A percentile compares a stretch with the other conserved stretches of the same genome.
Evolutionary conservation across 2,888 invertebrate genomes (phyloP).

Genomic region (Drosophila bunnanda): DNA sequence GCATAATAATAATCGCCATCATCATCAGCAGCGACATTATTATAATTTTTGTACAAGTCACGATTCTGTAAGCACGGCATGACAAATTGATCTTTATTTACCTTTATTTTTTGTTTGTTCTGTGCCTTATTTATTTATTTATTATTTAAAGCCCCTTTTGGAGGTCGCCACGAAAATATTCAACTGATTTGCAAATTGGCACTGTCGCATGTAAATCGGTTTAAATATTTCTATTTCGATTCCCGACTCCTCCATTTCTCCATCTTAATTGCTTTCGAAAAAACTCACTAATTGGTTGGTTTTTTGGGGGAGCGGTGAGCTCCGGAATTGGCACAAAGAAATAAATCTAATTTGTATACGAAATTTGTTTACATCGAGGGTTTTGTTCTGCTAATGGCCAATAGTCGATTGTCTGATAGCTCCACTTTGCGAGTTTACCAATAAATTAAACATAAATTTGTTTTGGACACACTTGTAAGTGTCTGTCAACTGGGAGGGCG

Average conservation of each 20-base stretch:
- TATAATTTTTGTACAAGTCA: conserved; percentile 56
- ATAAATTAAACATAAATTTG: conserved; percentile 35
- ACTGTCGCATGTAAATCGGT: conserved; percentile 41
- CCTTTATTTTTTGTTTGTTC: not conserved
- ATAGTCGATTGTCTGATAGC: conserved; percentile 8
- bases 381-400: conserved; percentile 34
- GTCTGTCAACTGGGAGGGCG: conserved; percentile 13
- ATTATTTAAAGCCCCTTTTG: conserved; percentile 15
- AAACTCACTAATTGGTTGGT: conserved; percentile 38
- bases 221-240: conserved; percentile 16
- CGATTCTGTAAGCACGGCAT: conserved; percentile 57
- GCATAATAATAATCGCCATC: conserved; percentile 53
- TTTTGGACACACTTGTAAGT: conserved; percentile 15
- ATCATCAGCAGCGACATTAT: conserved; percentile 7
- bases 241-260: conserved; percentile 8
- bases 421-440: conserved; percentile 8
- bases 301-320: conserved; percentile 21
- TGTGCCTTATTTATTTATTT: conserved; percentile 1
- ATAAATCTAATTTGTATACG: conserved; percentile 40
- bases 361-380: conserved; percentile 17
- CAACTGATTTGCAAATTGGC: conserved; percentile 62
- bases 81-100: conserved; percentile 59
- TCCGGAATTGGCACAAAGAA: conserved; percentile 40
- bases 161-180: conserved; percentile 29
- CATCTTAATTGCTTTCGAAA: conserved; percentile 29